These are phyloP conservation scores for Dione vanillae DNA, from an alignment of 2,888 invertebrate species.

Conservation along the genomic window DNA sequence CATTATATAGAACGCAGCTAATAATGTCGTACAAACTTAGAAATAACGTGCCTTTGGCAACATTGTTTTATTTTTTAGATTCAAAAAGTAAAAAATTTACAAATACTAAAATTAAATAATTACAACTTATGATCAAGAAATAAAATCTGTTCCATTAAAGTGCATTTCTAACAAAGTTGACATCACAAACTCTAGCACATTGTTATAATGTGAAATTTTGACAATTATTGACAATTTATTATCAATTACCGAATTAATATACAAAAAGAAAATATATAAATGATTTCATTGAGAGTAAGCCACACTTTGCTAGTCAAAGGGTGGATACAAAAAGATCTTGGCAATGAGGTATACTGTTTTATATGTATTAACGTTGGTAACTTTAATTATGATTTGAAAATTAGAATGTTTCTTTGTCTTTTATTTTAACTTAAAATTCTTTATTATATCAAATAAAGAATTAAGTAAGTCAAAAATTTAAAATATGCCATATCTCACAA, in stretches of 20 bases:
- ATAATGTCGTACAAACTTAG: constrained; percentile 37
- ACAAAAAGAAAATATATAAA: background rate
- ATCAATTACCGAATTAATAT: background rate
- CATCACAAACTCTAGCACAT: background rate
- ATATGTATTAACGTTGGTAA: constrained; percentile 17
- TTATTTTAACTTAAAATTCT: background rate
- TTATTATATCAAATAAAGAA: background rate
- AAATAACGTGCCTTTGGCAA: constrained; percentile 33
- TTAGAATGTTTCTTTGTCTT: no score
- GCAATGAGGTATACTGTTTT: background rate
- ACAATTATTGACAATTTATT: constrained; percentile 15
- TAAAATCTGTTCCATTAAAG: background rate
- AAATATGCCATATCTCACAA: background rate
- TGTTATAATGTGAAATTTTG: background rate
- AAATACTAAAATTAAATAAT: constrained; percentile 1
- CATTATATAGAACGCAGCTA: constrained; percentile 39
- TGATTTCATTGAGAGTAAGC: constrained; percentile 48
- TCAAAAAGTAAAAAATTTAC: constrained; percentile 9
- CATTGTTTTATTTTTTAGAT: constrained; percentile 5
- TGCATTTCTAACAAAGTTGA: constrained; percentile 1
- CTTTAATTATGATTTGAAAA: background rate
- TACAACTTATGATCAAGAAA: constrained; percentile 1
- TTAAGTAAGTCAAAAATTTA: background rate
- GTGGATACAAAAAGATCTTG: constrained; percentile 54
- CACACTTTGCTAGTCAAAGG: constrained; percentile 62